Percentiles rank a stretch among this genome's conserved stretches.
phyloP scores from a whole-genome alignment of 2,113 vertebrate species.

The Psilopogon haemacephalus region DNA sequence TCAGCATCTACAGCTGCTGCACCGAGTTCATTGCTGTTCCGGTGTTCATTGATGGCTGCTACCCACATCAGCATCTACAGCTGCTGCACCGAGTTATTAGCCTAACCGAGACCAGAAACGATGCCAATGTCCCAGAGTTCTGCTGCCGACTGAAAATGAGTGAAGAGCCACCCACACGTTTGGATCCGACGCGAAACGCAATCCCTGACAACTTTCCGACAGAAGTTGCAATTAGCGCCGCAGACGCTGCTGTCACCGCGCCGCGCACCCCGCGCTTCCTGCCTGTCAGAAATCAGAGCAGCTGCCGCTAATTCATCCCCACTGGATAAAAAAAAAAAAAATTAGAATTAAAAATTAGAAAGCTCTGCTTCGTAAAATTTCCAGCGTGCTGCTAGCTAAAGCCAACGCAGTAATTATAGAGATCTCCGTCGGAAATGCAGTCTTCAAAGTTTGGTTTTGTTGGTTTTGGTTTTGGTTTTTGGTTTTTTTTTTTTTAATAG shows the following conservation, averaged over 20 bases:
- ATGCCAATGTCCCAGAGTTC: conserved; percentile 50
- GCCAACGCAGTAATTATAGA: conserved; percentile 68
- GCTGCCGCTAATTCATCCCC: conserved; percentile 89
- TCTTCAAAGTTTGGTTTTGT: conserved; percentile 52
- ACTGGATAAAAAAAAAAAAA: too few relatives aligned
- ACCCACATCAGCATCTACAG: not conserved
- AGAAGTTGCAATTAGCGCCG: conserved; percentile 75
- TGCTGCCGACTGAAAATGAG: conserved; percentile 54
- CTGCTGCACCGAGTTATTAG: conserved; percentile 43
- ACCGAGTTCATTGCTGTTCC: conserved; percentile 51
- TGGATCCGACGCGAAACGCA: conserved; percentile 63
- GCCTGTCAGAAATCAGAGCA: conserved; percentile 84
- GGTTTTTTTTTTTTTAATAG: conserved; percentile 1
- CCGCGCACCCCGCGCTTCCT: conserved; percentile 64
- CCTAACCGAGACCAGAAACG: conserved; percentile 47
- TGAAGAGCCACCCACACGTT: conserved; percentile 36
- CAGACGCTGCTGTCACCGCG: conserved; percentile 58
- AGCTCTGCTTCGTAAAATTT: conserved; percentile 72
- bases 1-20: not conserved
- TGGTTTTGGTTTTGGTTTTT: too few relatives aligned
- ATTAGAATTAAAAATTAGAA: too few relatives aligned
- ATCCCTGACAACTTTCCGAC: conserved; percentile 70
- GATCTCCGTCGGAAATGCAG: conserved; percentile 41
- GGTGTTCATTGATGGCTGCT: not conserved
- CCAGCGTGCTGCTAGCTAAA: conserved; percentile 26